Percentiles rank a stretch among this genome's conserved stretches.
Conservation (phyloP, 2,888 invertebrate genomes). For the Venustoraphidia nigricollis region DNA sequence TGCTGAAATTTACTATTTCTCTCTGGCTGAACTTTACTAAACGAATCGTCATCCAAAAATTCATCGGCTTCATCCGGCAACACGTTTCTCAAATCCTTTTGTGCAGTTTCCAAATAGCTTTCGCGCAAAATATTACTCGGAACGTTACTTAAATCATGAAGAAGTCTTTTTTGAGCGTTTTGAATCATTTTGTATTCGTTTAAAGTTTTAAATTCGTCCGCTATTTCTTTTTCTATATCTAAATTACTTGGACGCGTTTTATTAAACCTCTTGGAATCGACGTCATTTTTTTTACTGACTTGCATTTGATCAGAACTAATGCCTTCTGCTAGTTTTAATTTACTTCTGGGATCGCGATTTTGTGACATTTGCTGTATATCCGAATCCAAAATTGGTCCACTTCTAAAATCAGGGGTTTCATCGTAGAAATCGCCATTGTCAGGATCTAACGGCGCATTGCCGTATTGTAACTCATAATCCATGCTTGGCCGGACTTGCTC, state of each 20-base stretch:
- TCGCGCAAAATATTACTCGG: conserved; percentile 28
- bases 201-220: conserved; percentile 15
- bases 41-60: no score
- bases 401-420: conserved; percentile 14
- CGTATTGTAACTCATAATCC: conserved; percentile 2
- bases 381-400: conserved; percentile 13
- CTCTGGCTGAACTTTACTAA: no score
- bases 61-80: not conserved
- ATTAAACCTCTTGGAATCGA: no score
- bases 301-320: conserved; percentile 5
- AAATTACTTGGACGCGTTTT: no score
- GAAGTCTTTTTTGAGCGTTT: conserved; percentile 21
- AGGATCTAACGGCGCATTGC: not conserved
- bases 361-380: conserved; percentile 9
- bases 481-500: not conserved
- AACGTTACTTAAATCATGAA: conserved; percentile 24
- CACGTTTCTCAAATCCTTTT: conserved; percentile 11
- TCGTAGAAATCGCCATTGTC: conserved; percentile 10
- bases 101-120: conserved; percentile 25
- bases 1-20: conserved; percentile 25
- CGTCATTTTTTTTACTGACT: no score
- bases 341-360: conserved; percentile 24
- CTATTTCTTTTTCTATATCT: conserved; percentile 17
- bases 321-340: conserved; percentile 10
- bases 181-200: conserved; percentile 25